Evolutionary conservation across 2,113 vertebrate genomes (phyloP).

Genomic region (human): DNA sequence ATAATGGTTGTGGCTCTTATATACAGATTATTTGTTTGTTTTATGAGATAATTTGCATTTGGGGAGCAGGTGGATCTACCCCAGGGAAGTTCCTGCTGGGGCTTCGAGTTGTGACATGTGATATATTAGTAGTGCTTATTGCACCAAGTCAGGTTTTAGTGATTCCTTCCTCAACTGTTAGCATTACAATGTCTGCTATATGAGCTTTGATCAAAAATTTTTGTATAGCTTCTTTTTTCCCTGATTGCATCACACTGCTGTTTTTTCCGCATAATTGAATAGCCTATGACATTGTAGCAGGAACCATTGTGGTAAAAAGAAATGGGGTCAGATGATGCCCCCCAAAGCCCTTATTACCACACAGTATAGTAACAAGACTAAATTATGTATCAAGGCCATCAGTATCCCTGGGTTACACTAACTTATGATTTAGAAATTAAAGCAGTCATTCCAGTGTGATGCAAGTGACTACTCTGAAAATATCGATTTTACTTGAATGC

Average conservation of each 20-base stretch:
- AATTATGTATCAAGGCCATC: slow-evolving; percentile 69
- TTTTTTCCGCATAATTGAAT: slow-evolving; percentile 98
- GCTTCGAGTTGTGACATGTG: slow-evolving; percentile 93
- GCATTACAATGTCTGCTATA: slow-evolving; percentile 94
- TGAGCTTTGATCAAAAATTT: slow-evolving; percentile 98
- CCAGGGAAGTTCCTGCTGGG: slow-evolving; percentile 97
- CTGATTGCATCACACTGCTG: slow-evolving; percentile 95
- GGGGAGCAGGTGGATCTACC: slow-evolving; percentile 96
- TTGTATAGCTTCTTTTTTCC: slow-evolving; percentile 97
- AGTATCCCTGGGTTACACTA: slow-evolving; percentile 72
- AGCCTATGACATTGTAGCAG: slow-evolving; percentile 96
- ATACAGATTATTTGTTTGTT: slow-evolving; percentile 95
- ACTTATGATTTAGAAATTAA: slow-evolving; percentile 71
- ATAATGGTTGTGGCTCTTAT: slow-evolving; percentile 97
- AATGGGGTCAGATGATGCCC: slow-evolving; percentile 89
- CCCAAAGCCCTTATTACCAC: neutral
- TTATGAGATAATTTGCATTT: slow-evolving; percentile 97
- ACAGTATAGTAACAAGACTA: slow-evolving; percentile 69
- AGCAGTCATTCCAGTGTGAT: too few relatives aligned
- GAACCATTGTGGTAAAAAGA: slow-evolving; percentile 96
- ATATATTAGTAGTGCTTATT: slow-evolving; percentile 90
- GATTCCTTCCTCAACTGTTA: slow-evolving; percentile 94
- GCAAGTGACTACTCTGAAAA: too few relatives aligned
- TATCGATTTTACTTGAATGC: too few relatives aligned
- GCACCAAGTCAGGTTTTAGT: slow-evolving; percentile 94